A percentile compares a stretch with the other conserved stretches of the same genome.
Evolutionary conservation across 2,113 vertebrate species (phyloP).

Genomic region (Phaethornis superciliosus): DNA sequence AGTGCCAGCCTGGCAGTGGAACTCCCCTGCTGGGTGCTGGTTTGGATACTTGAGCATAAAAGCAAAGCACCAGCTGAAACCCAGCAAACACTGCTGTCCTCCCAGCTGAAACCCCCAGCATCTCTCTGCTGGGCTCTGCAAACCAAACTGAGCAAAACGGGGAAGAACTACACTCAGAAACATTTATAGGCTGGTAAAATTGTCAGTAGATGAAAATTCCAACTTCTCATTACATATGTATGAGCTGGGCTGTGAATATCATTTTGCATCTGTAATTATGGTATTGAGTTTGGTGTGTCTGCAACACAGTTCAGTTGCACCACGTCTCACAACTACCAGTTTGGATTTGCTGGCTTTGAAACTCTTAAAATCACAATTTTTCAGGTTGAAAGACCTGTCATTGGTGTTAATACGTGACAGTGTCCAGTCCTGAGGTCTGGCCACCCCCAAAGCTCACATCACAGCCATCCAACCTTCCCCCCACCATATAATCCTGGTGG

Average conservation of each 20-base stretch:
- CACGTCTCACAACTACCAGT: neutral
- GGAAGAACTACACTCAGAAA: neutral
- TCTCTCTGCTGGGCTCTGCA: neutral
- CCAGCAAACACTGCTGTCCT: neutral
- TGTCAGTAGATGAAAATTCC: neutral
- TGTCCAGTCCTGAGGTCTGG: fast-evolving
- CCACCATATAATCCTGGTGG: neutral
- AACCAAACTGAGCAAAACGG: neutral
- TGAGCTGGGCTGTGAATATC: neutral
- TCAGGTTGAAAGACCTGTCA: fast-evolving
- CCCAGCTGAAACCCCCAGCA: neutral
- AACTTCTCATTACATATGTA: neutral
- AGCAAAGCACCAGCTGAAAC: neutral
- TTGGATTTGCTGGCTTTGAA: neutral
- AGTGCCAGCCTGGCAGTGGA: neutral
- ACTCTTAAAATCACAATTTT: neutral
- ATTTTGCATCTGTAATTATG: constrained; percentile 15
- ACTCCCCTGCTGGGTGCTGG: neutral
- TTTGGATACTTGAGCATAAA: neutral
- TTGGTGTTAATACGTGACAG: too few relatives aligned
- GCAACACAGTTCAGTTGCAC: neutral
- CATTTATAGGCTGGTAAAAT: neutral
- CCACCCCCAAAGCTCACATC: fast-evolving
- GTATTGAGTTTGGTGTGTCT: neutral
- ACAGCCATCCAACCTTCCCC: neutral